These are phyloP conservation scores for Muscicapa comitata DNA, from an alignment of 2,797 vertebrate species.

Conservation along the genomic window DNA sequence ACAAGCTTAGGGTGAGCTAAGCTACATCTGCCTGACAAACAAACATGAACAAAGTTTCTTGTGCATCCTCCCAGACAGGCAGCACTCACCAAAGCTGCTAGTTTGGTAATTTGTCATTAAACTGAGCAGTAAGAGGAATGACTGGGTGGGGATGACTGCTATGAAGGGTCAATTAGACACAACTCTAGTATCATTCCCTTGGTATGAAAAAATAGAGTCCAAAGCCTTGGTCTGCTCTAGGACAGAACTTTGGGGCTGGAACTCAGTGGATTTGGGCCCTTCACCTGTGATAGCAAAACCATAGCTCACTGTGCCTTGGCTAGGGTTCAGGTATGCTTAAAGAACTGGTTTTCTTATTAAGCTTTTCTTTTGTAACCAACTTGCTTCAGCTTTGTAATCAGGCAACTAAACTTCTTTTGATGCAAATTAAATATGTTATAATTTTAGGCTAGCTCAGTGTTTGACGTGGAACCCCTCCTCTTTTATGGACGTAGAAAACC, in stretches of 20 bases:
- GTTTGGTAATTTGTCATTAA: background rate
- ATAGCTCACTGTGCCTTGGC: background rate
- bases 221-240: background rate
- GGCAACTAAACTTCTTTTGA: background rate
- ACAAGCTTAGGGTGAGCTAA: background rate
- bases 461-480: background rate
- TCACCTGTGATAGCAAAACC: background rate
- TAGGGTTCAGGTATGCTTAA: background rate
- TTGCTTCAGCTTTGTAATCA: background rate
- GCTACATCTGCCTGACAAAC: background rate
- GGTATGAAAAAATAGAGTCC: background rate
- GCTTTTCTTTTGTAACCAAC: background rate
- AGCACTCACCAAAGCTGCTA: background rate
- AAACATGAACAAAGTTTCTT: background rate
- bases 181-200: background rate
- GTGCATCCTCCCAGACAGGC: background rate
- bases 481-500: background rate
- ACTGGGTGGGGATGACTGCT: background rate
- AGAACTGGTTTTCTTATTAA: background rate
- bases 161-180: background rate
- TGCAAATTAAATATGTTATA: background rate
- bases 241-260: background rate
- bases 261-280: background rate
- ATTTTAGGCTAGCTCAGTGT: background rate
- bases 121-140: background rate